These are phyloP conservation scores for Virgularia gustaviana DNA, from an alignment of 92 coral and sea anemone genomes.

Conservation along the genomic window DNA sequence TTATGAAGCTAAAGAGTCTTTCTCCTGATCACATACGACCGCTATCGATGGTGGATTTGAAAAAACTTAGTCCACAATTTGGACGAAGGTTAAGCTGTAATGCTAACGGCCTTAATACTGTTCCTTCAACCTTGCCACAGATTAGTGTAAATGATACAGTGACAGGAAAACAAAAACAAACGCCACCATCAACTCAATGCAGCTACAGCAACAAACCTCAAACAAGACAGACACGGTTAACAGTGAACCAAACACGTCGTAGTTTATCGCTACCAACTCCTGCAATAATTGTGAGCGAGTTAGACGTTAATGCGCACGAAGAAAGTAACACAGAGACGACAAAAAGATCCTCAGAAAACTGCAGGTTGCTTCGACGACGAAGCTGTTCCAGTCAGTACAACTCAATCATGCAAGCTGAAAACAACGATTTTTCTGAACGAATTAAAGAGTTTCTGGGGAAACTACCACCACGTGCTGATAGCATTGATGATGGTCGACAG, in stretches of 20 bases:
- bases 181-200: background rate
- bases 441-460: constrained; percentile 26
- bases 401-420: too few species aligned
- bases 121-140: background rate
- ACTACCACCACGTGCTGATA: background rate
- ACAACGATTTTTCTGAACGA: constrained; percentile 7
- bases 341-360: too few species aligned
- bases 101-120: background rate
- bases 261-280: too few species aligned
- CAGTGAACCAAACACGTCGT: too few species aligned
- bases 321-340: background rate
- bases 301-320: background rate
- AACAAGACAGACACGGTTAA: too few species aligned
- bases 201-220: background rate
- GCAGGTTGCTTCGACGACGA: too few species aligned
- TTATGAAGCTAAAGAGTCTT: constrained; percentile 2
- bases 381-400: too few species aligned
- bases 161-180: background rate
- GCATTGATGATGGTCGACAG: background rate
- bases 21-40: constrained; percentile 14
- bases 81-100: constrained; percentile 13
- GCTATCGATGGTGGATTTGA: constrained; percentile 8
- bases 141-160: background rate
- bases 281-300: background rate
- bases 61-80: constrained; percentile 33